phyloP scores from a whole-genome alignment of 1,140 invertebrate species.

The Nixonia krombeini region DNA sequence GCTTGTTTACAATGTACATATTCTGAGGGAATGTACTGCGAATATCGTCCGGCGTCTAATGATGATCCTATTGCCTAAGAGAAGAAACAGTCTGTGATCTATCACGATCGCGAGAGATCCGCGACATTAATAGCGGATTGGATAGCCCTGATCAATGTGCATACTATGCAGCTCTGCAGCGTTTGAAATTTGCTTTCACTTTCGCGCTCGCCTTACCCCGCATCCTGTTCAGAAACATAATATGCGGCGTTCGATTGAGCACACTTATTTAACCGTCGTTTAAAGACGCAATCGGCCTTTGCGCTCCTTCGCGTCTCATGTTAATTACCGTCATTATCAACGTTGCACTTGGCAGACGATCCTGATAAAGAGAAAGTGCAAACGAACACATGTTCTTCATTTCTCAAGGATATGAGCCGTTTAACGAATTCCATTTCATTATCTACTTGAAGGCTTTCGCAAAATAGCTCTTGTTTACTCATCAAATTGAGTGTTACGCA shows the following conservation, averaged over 20 bases:
- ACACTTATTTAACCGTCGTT: slow-evolving; percentile 24
- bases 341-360: too few species aligned
- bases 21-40: slow-evolving; percentile 5
- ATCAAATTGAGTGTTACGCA: too few species aligned
- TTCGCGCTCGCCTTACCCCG: slow-evolving; percentile 52
- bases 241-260: slow-evolving; percentile 22
- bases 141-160: slow-evolving; percentile 32
- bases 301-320: slow-evolving; percentile 14
- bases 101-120: slow-evolving; percentile 41
- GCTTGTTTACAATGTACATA: background rate
- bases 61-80: slow-evolving; percentile 35
- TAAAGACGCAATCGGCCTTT: slow-evolving; percentile 33
- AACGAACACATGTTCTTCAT: background rate
- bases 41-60: slow-evolving; percentile 33
- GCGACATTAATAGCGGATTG: slow-evolving; percentile 43
- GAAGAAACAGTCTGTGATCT: slow-evolving; percentile 47
- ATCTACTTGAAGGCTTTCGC: too few species aligned
- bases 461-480: too few species aligned
- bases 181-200: slow-evolving; percentile 60
- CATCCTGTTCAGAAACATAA: slow-evolving; percentile 37
- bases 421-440: too few species aligned
- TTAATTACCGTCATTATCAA: background rate
- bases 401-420: background rate
- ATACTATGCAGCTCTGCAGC: slow-evolving; percentile 16
- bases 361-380: background rate